These are phyloP conservation scores for Sebastiscus tertius DNA, from an alignment of 2,797 vertebrate genomes.

Conservation along the genomic window DNA sequence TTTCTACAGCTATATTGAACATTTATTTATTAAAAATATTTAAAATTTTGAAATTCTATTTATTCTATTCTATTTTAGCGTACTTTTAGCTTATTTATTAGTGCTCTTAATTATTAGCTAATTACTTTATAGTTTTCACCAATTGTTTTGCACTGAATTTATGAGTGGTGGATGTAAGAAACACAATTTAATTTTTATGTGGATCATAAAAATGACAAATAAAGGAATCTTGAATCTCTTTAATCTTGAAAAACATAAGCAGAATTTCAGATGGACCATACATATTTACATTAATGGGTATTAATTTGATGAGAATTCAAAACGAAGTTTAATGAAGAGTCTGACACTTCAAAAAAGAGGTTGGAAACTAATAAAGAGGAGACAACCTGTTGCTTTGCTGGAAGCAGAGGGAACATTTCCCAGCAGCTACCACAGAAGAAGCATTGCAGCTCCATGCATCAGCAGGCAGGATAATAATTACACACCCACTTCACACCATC, in stretches of 20 bases:
- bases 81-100: too few relatives aligned
- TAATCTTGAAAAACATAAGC: background rate
- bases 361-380: background rate
- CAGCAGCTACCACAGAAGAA: constrained; percentile 30
- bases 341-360: background rate
- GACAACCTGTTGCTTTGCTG: constrained; percentile 58
- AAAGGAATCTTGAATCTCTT: too few relatives aligned
- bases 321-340: background rate
- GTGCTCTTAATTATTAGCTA: too few relatives aligned
- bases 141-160: too few relatives aligned
- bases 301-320: background rate
- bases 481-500: constrained; percentile 66
- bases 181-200: too few relatives aligned
- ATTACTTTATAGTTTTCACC: too few relatives aligned
- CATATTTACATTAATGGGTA: background rate
- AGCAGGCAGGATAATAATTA: constrained; percentile 43
- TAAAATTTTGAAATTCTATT: too few relatives aligned
- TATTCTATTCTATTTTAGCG: too few relatives aligned
- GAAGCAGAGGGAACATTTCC: constrained; percentile 29
- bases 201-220: too few relatives aligned
- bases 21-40: too few relatives aligned
- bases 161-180: too few relatives aligned
- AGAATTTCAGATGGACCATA: background rate
- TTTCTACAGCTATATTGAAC: too few relatives aligned
- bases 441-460: constrained; percentile 45